phyloP scores from a whole-genome alignment of 30 jellyfish, hydroid and myxozoan species.

The Sanderia malayensis region DNA sequence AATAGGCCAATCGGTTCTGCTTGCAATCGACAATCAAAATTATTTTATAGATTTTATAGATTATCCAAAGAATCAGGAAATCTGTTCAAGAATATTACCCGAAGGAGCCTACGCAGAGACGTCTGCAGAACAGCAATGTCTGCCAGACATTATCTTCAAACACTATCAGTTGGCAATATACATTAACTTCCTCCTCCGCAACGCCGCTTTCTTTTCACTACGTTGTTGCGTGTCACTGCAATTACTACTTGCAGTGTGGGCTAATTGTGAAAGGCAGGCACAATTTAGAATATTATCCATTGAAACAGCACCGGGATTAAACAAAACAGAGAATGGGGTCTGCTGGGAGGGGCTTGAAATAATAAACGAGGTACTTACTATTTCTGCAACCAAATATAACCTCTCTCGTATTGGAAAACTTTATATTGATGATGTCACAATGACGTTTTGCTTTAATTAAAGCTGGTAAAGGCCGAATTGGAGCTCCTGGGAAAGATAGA shows the following conservation, averaged over 20 bases:
- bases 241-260: background rate
- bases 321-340: no score
- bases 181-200: no score
- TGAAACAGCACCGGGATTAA: no score
- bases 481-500: conserved; percentile 3
- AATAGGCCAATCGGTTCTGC: background rate
- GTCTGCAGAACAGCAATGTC: no score
- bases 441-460: conserved; percentile 4
- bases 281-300: background rate
- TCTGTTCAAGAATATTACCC: no score
- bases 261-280: background rate
- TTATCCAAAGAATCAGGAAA: no score
- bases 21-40: background rate
- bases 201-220: no score
- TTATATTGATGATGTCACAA: conserved; percentile 1
- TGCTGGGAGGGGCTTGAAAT: no score
- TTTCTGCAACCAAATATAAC: background rate
- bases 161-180: no score
- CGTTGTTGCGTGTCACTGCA: background rate
- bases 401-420: conserved; percentile 7
- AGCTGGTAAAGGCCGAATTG: conserved; percentile 3
- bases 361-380: conserved; percentile 17
- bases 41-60: no score
- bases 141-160: no score
- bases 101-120: no score